Conservation (phyloP, 2,113 vertebrate genomes). For the Eublepharis macularius region DNA sequence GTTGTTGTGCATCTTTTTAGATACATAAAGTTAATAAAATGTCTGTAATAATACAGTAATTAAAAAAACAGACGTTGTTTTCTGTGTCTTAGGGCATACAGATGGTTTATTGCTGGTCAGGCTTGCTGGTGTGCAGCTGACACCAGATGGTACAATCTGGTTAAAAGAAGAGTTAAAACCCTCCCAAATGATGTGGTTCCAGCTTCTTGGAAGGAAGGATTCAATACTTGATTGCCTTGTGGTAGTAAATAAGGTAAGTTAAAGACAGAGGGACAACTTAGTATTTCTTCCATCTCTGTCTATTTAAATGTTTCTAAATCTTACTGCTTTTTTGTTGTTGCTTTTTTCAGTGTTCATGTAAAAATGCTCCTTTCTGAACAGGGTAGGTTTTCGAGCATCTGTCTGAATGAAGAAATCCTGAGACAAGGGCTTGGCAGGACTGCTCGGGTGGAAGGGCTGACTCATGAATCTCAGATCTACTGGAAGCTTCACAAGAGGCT, state of each 20-base stretch:
- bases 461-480: constrained; percentile 76
- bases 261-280: neutral
- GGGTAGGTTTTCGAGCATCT: constrained; percentile 77
- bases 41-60: neutral
- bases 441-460: constrained; percentile 76
- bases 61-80: neutral
- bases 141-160: constrained; percentile 78
- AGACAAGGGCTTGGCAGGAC: constrained; percentile 85
- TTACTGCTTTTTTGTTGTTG: neutral
- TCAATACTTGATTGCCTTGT: constrained; percentile 84
- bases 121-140: constrained; percentile 90
- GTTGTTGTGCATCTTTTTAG: neutral
- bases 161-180: constrained; percentile 78
- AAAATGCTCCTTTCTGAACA: constrained; percentile 51
- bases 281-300: neutral
- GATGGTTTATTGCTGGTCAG: constrained; percentile 76
- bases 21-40: neutral
- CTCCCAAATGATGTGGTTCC: constrained; percentile 84
- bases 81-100: constrained; percentile 70
- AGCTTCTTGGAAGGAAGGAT: constrained; percentile 84
- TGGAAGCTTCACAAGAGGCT: constrained; percentile 88
- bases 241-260: constrained; percentile 81
- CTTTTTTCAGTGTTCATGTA: neutral
- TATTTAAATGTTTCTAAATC: neutral
- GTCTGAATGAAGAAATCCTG: constrained; percentile 88